Evolutionary conservation across 92 coral and sea anemone genomes (phyloP).

Genomic region (Epizoanthus stellaris): DNA sequence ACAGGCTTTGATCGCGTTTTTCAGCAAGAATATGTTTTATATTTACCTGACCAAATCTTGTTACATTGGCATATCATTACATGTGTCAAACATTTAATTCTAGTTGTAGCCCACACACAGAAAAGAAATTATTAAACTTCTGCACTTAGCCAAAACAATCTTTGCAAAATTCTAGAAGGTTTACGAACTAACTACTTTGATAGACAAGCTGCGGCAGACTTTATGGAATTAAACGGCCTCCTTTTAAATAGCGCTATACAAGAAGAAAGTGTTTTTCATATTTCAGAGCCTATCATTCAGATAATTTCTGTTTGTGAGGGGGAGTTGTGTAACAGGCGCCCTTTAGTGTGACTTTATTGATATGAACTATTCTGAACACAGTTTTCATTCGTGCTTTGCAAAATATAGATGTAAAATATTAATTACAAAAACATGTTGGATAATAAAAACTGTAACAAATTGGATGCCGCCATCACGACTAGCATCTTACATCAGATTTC

Average conservation of each 20-base stretch:
- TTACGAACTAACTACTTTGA: neutral
- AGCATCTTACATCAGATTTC: neutral
- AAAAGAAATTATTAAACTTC: neutral
- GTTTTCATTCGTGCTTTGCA: neutral
- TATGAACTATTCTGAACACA: neutral
- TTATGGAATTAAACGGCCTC: too few species aligned
- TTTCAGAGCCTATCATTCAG: too few species aligned
- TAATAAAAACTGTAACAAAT: neutral
- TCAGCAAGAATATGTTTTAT: neutral
- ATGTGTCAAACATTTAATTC: neutral
- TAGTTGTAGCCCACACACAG: neutral
- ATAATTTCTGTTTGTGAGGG: neutral
- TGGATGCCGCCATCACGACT: neutral
- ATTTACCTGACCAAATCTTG: neutral
- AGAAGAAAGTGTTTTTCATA: too few species aligned
- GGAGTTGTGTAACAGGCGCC: neutral
- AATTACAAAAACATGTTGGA: neutral
- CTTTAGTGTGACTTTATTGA: neutral
- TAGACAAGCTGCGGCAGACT: too few species aligned
- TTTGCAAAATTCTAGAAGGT: neutral
- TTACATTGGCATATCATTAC: neutral
- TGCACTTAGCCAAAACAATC: neutral
- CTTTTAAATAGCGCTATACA: too few species aligned
- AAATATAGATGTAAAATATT: neutral
- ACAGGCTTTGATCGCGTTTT: neutral